Evolutionary conservation across 2,888 invertebrate species (phyloP).

Genomic region (Sericinus montela): DNA sequence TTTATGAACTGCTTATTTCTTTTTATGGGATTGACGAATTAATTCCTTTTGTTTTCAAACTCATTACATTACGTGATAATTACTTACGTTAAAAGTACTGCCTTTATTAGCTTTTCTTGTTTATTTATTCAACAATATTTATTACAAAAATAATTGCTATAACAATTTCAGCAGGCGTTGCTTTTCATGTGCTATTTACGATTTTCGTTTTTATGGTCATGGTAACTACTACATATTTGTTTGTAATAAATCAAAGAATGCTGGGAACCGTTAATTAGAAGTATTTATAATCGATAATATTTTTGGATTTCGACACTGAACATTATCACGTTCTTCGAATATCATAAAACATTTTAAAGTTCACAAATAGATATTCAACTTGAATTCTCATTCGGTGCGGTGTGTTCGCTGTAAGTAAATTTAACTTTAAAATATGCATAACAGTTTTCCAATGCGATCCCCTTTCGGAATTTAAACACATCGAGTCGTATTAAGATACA

Average conservation of each 20-base stretch:
- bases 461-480: constrained; percentile 74
- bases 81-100: constrained; percentile 28
- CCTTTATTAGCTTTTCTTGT: constrained; percentile 8
- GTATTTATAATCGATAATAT: too few species aligned
- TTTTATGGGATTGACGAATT: constrained; percentile 75
- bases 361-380: constrained; percentile 51
- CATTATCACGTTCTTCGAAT: constrained; percentile 57
- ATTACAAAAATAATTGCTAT: constrained; percentile 36
- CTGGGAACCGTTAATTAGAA: too few species aligned
- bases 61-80: constrained; percentile 46
- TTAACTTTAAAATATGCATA: constrained; percentile 79
- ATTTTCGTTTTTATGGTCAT: too few species aligned
- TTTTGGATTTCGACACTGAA: constrained; percentile 43
- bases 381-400: constrained; percentile 54
- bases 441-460: constrained; percentile 77
- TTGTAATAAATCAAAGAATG: too few species aligned
- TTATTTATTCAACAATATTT: constrained; percentile 3
- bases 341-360: constrained; percentile 71
- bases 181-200: background rate
- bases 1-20: constrained; percentile 77
- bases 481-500: constrained; percentile 74
- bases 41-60: constrained; percentile 74
- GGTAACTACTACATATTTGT: too few species aligned
- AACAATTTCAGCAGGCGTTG: constrained; percentile 45
- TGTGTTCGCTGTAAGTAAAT: constrained; percentile 65